Evolutionary conservation across 2,888 invertebrate species (phyloP).

Genomic region (Lepidonotus clava): DNA sequence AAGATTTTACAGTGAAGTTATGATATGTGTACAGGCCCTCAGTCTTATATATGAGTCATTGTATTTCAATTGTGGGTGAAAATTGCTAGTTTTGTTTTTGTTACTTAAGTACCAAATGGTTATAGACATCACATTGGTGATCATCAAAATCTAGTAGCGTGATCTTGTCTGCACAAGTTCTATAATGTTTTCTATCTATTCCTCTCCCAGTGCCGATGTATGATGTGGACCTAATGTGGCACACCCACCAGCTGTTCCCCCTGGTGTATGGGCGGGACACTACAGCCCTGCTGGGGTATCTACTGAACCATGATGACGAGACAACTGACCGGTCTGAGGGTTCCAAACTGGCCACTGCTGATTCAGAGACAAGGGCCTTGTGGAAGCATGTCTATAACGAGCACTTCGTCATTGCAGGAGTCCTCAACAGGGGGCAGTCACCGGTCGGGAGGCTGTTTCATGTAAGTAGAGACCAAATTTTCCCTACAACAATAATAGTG

Average conservation of each 20-base stretch:
- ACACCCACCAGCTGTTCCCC: conserved; percentile 81
- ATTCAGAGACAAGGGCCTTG: conserved; percentile 79
- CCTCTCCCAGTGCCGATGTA: conserved; percentile 82
- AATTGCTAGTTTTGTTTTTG: too few species aligned
- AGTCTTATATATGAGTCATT: too few species aligned
- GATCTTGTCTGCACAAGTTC: too few species aligned
- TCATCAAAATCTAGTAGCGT: too few species aligned
- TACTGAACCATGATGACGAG: conserved; percentile 81
- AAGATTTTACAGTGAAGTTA: too few species aligned
- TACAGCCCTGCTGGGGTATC: conserved; percentile 72
- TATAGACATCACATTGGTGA: too few species aligned
- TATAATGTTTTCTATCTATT: too few species aligned
- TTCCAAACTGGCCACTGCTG: conserved; percentile 80
- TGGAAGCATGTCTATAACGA: conserved; percentile 80
- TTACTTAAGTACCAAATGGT: too few species aligned
- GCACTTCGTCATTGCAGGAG: conserved; percentile 79
- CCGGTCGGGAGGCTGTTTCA: conserved; percentile 77
- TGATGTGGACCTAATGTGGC: conserved; percentile 82
- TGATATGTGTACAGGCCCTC: too few species aligned
- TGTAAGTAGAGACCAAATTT: too few species aligned
- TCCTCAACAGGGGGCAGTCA: conserved; percentile 81
- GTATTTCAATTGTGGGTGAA: too few species aligned
- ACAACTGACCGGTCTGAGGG: conserved; percentile 80
- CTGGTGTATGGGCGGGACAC: conserved; percentile 75
- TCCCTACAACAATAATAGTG: too few species aligned